Conservation (phyloP, 2,888 invertebrate genomes). For the Cancer borealis region DNA sequence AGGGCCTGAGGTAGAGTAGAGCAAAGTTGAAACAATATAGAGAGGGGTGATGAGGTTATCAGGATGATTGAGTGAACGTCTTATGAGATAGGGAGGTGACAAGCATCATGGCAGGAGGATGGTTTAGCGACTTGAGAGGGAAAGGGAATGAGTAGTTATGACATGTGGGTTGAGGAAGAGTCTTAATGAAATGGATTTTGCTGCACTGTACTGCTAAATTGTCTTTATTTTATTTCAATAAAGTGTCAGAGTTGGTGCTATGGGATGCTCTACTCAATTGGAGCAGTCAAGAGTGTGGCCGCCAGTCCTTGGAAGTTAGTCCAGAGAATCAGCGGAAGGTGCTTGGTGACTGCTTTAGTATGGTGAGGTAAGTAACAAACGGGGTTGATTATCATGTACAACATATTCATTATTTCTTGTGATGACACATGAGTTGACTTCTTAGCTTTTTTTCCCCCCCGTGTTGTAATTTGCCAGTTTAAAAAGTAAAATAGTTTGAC, state of each 20-base stretch:
- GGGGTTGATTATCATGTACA: not conserved
- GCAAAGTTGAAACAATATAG: not conserved
- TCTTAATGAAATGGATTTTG: not conserved
- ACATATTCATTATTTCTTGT: not conserved
- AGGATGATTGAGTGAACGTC: not conserved
- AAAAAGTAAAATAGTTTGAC: too few relatives aligned
- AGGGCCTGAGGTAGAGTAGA: too few relatives aligned
- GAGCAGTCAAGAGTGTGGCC: slow-evolving; percentile 83
- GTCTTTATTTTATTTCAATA: not conserved
- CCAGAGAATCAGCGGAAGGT: slow-evolving; percentile 77
- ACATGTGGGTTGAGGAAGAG: not conserved
- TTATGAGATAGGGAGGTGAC: not conserved
- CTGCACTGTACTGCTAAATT: not conserved
- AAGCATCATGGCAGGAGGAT: too few relatives aligned
- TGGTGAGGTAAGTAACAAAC: slow-evolving; percentile 67
- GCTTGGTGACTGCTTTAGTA: slow-evolving; percentile 71
- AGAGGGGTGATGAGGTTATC: too few relatives aligned
- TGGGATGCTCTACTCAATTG: slow-evolving; percentile 88
- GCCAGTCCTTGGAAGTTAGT: slow-evolving; percentile 71
- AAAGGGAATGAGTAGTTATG: too few relatives aligned
- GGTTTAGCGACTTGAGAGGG: not conserved
- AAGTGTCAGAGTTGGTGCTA: slow-evolving; percentile 86
- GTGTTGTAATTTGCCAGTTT: too few relatives aligned
- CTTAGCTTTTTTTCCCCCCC: too few relatives aligned
- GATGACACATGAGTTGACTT: not conserved